phyloP scores from a whole-genome alignment of 2,113 vertebrate species.

The Solea senegalensis region DNA sequence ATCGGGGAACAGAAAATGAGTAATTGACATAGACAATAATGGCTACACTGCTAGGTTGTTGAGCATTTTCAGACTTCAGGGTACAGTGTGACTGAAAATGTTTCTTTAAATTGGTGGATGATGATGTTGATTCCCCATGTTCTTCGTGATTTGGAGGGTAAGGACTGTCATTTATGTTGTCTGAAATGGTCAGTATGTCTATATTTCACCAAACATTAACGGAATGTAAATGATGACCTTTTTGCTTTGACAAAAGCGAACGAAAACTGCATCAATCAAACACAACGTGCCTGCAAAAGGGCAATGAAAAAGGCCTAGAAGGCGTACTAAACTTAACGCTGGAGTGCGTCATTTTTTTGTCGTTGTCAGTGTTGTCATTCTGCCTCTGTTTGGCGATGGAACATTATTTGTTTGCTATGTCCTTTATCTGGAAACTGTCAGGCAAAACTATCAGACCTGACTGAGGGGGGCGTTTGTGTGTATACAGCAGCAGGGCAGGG shows the following conservation, averaged over 20 bases:
- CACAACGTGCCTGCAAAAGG: constrained; percentile 46
- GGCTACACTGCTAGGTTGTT: no score
- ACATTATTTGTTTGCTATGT: no score
- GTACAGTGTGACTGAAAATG: neutral
- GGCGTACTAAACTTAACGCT: constrained; percentile 48
- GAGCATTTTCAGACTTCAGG: neutral
- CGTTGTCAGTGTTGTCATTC: no score
- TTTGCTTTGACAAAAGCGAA: constrained; percentile 52
- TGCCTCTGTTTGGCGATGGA: no score
- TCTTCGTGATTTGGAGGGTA: no score
- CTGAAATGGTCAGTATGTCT: constrained; percentile 30
- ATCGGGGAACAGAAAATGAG: neutral
- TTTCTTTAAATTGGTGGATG: no score
- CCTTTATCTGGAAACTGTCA: no score
- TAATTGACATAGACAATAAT: neutral
- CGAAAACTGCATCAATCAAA: constrained; percentile 64
- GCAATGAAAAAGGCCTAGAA: constrained; percentile 29
- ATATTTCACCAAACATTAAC: constrained; percentile 44
- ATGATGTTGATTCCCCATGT: no score
- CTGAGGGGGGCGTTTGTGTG: no score
- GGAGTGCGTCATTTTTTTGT: no score
- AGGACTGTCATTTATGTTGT: neutral
- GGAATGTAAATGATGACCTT: constrained; percentile 75
- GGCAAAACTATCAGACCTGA: no score
- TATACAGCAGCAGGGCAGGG: no score